Evolutionary conservation across 1,140 invertebrate genomes (phyloP).

Genomic region (Listronotus oregonensis): DNA sequence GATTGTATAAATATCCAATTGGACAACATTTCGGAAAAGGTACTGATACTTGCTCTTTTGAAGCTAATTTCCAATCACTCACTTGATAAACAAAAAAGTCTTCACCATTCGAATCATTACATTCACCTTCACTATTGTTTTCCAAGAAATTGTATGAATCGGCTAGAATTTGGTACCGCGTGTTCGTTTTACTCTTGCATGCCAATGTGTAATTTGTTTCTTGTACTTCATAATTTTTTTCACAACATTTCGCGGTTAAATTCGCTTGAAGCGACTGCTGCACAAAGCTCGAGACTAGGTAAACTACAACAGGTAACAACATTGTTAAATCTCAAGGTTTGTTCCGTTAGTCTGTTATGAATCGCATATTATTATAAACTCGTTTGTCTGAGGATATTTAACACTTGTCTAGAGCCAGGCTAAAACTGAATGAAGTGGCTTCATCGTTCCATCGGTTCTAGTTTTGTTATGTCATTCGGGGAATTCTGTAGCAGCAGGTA

Average conservation of each 20-base stretch:
- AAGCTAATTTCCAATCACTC: neutral
- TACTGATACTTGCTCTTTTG: neutral
- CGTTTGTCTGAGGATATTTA: neutral
- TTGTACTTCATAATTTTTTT: slow-evolving; percentile 5
- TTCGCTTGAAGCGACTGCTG: slow-evolving; percentile 1
- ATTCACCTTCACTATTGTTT: slow-evolving; percentile 7
- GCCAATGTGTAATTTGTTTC: neutral
- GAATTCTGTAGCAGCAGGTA: neutral
- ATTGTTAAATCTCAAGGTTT: slow-evolving; percentile 24
- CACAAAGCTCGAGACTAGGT: neutral
- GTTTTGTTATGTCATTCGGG: neutral
- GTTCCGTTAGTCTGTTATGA: neutral
- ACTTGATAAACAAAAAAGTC: slow-evolving; percentile 17
- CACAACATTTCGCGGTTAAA: slow-evolving; percentile 16
- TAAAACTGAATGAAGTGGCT: slow-evolving; percentile 11
- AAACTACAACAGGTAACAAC: slow-evolving; percentile 1
- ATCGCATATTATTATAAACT: neutral
- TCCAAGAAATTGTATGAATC: slow-evolving; percentile 8
- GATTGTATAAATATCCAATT: slow-evolving; percentile 36
- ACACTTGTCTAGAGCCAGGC: slow-evolving; percentile 6
- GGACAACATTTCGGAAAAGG: slow-evolving; percentile 47
- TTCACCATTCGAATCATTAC: slow-evolving; percentile 10
- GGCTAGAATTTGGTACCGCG: slow-evolving; percentile 10
- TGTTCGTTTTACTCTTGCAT: neutral
- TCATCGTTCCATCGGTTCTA: neutral